phyloP scores from a whole-genome alignment of 2,113 vertebrate species.

The Macroglossus sobrinus region DNA sequence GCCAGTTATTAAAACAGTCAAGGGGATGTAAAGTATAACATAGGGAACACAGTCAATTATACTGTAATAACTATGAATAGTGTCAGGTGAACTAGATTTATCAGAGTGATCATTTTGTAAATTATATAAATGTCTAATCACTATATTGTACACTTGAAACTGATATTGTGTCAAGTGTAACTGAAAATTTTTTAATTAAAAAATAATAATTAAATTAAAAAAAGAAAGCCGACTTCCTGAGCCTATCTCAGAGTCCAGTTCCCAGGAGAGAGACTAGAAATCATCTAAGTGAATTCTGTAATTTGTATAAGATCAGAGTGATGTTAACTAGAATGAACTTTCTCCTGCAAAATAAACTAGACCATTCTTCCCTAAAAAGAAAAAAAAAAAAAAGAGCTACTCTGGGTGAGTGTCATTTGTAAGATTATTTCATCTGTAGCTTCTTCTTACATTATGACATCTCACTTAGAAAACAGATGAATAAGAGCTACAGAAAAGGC shows the following conservation, averaged over 20 bases:
- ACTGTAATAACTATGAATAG: not conserved
- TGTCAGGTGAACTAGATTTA: not conserved
- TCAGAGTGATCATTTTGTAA: not conserved
- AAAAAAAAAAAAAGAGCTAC: not conserved
- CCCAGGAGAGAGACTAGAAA: not conserved
- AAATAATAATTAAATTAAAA: not conserved
- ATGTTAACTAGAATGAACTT: not conserved
- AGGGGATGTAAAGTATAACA: not conserved
- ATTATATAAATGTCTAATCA: not conserved
- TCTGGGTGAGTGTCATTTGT: not conserved
- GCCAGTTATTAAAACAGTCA: not conserved
- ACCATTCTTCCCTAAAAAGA: not conserved
- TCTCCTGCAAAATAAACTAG: slow-evolving; percentile 11
- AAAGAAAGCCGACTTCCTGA: not conserved
- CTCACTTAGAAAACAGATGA: not conserved
- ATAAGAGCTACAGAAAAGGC: not conserved
- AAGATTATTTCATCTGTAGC: not conserved
- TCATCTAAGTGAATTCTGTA: not conserved
- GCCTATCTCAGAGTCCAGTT: not conserved
- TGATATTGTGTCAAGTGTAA: not conserved
- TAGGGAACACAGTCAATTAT: not conserved
- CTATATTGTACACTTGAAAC: not conserved
- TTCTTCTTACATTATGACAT: not conserved
- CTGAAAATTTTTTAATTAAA: not conserved
- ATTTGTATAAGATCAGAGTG: not conserved